Base-by-base conservation (phyloP, 2,113 vertebrate genomes). In the Acrocephalus kingi region DNA sequence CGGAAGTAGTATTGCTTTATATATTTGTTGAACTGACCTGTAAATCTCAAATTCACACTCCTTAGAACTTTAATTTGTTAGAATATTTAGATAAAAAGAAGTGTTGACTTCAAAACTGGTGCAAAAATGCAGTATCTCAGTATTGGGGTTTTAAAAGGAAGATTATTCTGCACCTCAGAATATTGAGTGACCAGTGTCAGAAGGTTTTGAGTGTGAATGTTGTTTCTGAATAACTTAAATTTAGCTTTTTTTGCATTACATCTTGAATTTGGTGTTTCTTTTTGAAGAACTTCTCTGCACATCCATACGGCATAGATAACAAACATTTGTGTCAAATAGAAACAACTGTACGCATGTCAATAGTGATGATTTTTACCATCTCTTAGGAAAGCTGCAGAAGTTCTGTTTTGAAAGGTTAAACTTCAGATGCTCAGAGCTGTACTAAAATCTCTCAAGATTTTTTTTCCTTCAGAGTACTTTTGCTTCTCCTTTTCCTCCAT, bases 21-120 rank as follows among this genome's bases (percentile, higher is more conserved):
- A 55, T 35, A n/a, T 71, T 89, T 87, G 56, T 56, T 90, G 11
- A 72, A 72, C n/a, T 79, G 30, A 51, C 71, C 30, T 16, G 7
- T 54, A 55, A 68, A 89, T 63, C 56, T 43, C 8, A 74, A 79
- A 48, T 79, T 93, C 64, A 75, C 2, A 10, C 22, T 49, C 85
- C 39, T 84, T 58, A 21, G 76, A 56, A 51, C 11, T 77, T 72
- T 28, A 25, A 14, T 87, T 61, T 54, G 21, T 46, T 90, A 62
- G 43, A 74, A 15, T 77, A 58, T 66, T 87, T 82, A 87, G 64
- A 31, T 54, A 63, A 95, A 77, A 10, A 91, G 37, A 75, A 74
- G 17, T 5, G 16, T 37, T 76, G 25, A 49, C 45, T 86, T 82
- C 19, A 87, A 62, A 75, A 87, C n/a, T 31, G 7, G 3, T 39